Conservation (phyloP, 2,113 vertebrate genomes). For the Tachycineta bicolor region DNA sequence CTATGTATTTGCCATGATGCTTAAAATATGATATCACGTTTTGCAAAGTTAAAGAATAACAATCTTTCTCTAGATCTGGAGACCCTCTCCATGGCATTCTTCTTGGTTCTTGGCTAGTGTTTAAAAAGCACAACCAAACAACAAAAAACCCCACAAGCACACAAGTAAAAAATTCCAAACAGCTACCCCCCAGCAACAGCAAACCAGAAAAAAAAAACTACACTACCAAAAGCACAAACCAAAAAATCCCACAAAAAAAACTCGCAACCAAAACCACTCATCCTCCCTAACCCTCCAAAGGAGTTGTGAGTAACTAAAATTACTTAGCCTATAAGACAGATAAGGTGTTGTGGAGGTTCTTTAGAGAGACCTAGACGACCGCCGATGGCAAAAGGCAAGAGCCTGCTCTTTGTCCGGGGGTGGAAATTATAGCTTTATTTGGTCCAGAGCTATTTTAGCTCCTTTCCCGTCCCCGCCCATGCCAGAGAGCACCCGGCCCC, state of each 20-base stretch:
- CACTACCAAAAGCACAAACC: not conserved
- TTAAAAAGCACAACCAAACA: not conserved
- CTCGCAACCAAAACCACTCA: fast-evolving
- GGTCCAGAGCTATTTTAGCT: no score
- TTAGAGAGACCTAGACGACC: no score
- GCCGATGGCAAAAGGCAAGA: no score
- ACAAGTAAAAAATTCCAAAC: not conserved
- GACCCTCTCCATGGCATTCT: not conserved
- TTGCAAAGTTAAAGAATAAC: not conserved
- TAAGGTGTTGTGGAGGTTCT: not conserved
- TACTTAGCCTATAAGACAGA: not conserved
- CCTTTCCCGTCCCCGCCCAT: no score
- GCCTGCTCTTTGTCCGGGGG: no score
- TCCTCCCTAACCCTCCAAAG: not conserved
- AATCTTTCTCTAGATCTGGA: not conserved
- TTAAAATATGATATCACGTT: not conserved
- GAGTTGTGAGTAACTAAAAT: not conserved
- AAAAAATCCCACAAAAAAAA: not conserved
- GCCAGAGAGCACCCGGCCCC: no score
- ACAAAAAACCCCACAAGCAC: no score
- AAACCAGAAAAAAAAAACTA: not conserved
- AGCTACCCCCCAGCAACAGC: not conserved
- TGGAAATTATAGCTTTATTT: no score
- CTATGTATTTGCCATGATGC: not conserved
- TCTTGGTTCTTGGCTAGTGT: not conserved